Percentiles rank a stretch among this genome's conserved stretches.
Conservation (phyloP, 2,888 invertebrate genomes). For the Psylliodes chrysocephalus region DNA sequence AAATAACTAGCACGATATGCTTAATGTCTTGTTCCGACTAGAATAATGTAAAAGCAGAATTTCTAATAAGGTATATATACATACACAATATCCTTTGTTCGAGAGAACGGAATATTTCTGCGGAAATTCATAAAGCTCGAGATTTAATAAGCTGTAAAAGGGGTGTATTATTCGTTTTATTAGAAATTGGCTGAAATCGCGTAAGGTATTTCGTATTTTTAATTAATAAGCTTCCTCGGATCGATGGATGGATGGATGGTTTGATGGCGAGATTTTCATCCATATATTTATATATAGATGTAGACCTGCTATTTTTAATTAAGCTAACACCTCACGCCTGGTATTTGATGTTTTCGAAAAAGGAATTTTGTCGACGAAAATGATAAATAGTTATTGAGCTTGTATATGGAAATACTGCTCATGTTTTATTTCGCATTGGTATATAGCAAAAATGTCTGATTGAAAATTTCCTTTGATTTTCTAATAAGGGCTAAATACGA, state of each 20-base stretch:
- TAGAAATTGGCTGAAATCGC: constrained; percentile 30
- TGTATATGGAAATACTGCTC: not conserved
- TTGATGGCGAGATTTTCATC: constrained; percentile 11
- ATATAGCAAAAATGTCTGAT: too few species aligned
- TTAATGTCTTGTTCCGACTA: too few species aligned
- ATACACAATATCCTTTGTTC: not conserved
- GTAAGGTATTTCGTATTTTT: constrained; percentile 39
- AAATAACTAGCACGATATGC: too few species aligned
- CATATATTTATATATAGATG: constrained; percentile 10
- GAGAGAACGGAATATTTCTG: constrained; percentile 21
- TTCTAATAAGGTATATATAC: not conserved
- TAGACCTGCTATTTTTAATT: constrained; percentile 25
- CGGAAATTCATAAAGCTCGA: constrained; percentile 21
- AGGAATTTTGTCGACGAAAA: not conserved
- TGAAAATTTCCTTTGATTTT: too few species aligned
- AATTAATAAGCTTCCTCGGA: constrained; percentile 39
- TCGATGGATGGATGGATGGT: not conserved
- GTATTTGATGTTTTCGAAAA: not conserved
- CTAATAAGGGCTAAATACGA: too few species aligned
- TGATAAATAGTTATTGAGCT: constrained; percentile 10
- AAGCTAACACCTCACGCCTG: constrained; percentile 3
- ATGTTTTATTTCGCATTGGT: too few species aligned
- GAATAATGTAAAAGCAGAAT: too few species aligned
- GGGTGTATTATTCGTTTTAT: constrained; percentile 31
- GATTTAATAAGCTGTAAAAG: constrained; percentile 36